A percentile compares a stretch with the other conserved stretches of the same genome.
Evolutionary conservation across 2,888 invertebrate species (phyloP).

Genomic region (Drosophila flavopinicola): DNA sequence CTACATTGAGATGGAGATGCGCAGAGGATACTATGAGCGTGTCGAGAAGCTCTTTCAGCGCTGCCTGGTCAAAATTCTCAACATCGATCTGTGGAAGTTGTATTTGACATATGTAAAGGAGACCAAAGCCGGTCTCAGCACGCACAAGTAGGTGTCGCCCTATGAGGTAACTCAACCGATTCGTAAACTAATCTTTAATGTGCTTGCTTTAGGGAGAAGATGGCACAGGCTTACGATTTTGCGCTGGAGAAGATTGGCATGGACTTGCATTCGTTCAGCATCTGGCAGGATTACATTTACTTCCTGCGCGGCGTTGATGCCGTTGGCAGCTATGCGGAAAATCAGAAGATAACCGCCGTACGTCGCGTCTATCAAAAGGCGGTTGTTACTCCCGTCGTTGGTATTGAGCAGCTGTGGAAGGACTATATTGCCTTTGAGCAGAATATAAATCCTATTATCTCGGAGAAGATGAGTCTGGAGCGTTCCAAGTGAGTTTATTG

Average conservation of each 20-base stretch:
- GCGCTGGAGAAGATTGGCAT: constrained; percentile 99
- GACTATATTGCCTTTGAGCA: constrained; percentile 99
- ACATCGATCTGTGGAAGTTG: constrained; percentile 99
- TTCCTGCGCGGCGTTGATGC: constrained; percentile 98
- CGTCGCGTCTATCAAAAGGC: constrained; percentile 98
- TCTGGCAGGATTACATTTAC: constrained; percentile 99
- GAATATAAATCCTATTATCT: constrained; percentile 90
- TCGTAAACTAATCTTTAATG: background rate
- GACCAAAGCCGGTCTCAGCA: constrained; percentile 95
- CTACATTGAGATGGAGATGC: constrained; percentile 99
- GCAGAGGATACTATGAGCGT: constrained; percentile 97
- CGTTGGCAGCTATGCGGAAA: constrained; percentile 99
- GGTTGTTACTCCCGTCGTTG: constrained; percentile 97
- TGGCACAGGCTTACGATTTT: constrained; percentile 99
- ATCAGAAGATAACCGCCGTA: constrained; percentile 99
- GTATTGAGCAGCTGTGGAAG: constrained; percentile 98
- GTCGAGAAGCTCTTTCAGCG: constrained; percentile 99
- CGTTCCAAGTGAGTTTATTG: constrained; percentile 86
- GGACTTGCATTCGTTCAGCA: constrained; percentile 97
- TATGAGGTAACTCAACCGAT: too few species aligned
- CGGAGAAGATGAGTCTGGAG: constrained; percentile 99
- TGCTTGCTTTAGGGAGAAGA: constrained; percentile 93
- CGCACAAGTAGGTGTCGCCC: constrained; percentile 91
- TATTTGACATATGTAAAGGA: constrained; percentile 99
- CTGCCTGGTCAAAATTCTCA: constrained; percentile 98